These are phyloP conservation scores for Acestrorhynchus altus DNA, from an alignment of 2,797 vertebrate species.

Conservation along the genomic window DNA sequence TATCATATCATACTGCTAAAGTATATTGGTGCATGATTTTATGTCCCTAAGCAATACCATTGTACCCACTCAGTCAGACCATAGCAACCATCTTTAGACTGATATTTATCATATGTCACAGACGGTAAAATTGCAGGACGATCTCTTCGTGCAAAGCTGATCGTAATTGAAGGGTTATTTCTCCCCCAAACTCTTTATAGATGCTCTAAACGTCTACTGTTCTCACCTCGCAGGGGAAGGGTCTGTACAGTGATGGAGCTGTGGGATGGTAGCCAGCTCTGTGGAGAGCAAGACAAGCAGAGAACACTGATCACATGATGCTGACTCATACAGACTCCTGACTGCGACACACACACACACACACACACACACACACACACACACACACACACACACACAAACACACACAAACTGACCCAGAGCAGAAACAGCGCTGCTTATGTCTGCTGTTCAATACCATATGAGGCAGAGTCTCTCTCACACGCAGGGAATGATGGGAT, in stretches of 20 bases:
- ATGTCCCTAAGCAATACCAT: too few relatives aligned
- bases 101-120: too few relatives aligned
- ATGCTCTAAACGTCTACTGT: too few relatives aligned
- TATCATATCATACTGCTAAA: too few relatives aligned
- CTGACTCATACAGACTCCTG: constrained; percentile 53
- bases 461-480: constrained; percentile 47
- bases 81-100: too few relatives aligned
- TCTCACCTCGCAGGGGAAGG: neutral
- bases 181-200: too few relatives aligned
- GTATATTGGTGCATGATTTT: too few relatives aligned
- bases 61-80: too few relatives aligned
- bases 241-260: constrained; percentile 14
- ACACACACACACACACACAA: constrained; percentile 37
- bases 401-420: constrained; percentile 16
- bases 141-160: too few relatives aligned
- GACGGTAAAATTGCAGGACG: too few relatives aligned
- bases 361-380: constrained; percentile 43
- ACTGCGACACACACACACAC: constrained; percentile 34
- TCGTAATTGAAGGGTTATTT: too few relatives aligned
- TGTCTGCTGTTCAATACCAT: constrained; percentile 50
- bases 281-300: constrained; percentile 25
- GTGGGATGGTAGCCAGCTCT: constrained; percentile 23
- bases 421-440: constrained; percentile 42
- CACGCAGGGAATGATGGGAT: constrained; percentile 48
- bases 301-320: constrained; percentile 45